Evolutionary conservation across 2,888 invertebrate genomes (phyloP).

Genomic region (Scaptomyza cyrtandrae): DNA sequence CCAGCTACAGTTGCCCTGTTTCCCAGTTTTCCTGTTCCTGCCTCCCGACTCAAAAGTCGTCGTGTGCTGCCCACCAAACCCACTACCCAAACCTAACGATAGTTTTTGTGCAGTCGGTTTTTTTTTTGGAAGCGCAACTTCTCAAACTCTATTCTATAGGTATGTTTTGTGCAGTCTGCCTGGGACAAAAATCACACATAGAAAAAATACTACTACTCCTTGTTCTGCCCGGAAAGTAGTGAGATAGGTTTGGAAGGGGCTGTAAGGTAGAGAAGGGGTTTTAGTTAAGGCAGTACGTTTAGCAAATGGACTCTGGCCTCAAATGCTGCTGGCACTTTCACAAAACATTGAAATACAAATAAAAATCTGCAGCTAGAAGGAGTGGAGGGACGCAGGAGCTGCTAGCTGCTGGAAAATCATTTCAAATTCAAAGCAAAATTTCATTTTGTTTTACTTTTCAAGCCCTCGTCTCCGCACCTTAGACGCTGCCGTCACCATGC

Average conservation of each 20-base stretch:
- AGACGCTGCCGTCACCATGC: background rate
- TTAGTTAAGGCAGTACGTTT: constrained; percentile 56
- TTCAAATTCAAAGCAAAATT: constrained; percentile 79
- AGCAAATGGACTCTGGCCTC: constrained; percentile 78
- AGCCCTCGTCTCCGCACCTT: constrained; percentile 1
- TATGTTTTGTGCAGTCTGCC: constrained; percentile 48
- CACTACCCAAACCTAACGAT: constrained; percentile 42
- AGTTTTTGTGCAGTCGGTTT: constrained; percentile 53
- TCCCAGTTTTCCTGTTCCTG: constrained; percentile 22
- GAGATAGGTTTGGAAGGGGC: background rate
- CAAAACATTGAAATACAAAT: constrained; percentile 79
- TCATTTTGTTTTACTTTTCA: constrained; percentile 75
- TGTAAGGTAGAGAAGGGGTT: background rate
- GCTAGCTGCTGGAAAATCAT: constrained; percentile 68
- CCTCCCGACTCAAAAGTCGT: constrained; percentile 61
- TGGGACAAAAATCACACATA: constrained; percentile 68
- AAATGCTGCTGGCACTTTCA: constrained; percentile 79
- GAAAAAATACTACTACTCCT: constrained; percentile 49
- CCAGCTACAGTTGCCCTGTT: constrained; percentile 28
- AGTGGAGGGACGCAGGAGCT: constrained; percentile 27
- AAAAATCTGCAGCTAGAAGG: constrained; percentile 62
- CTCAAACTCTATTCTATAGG: constrained; percentile 40
- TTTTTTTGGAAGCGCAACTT: constrained; percentile 31
- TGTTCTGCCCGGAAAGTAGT: constrained; percentile 44
- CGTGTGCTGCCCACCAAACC: constrained; percentile 51